Base-by-base conservation (phyloP, 1,140 invertebrate species). In the Eufriesea mexicana region DNA sequence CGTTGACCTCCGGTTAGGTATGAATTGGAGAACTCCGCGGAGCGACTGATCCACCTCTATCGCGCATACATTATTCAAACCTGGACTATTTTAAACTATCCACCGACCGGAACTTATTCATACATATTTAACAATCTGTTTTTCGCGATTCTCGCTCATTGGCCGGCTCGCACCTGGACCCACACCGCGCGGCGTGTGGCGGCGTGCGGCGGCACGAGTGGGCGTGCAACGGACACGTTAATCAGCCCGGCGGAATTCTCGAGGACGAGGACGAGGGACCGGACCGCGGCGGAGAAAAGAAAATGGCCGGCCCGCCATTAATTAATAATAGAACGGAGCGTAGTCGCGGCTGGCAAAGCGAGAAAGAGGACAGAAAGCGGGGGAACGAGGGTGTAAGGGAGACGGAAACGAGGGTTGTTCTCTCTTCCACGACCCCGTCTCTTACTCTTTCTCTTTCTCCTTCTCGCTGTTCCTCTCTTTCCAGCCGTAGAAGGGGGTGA, bases 301-400 rank as follows among this genome's bases (percentile, higher is more conserved):
- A 89, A 90, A 90, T 89, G 88, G 88, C 88, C 86, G 89, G 74
- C 64, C 79, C 84, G 86, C 86, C 86, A 89, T 92, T 90, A 90
- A 92, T 92, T 92, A 92, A 92, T 91, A 92, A 91, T 89, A 88
- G 87, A 88, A 81, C 83, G 76, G 61, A 83, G 85, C 68, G 62
- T 71, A 79, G 79, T 79, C 84, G 85, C 80, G 83, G 73, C 66
- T 73, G 81, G 79, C 61, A 66, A 68, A 57, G 49, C 77, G 61
- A 85, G 81, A 82, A 77, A 72, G 42, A 81, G 67, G 77, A 71
- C 45, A 49, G 64, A 45, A 67, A 55, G 20, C 14, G 28, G 51
- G 28, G 72, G 72, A 64, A 45, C 28, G 54, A 28, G 35, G 16
- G 66, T 64, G 72, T 79, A 61, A 78, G 62, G 47, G 57, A 85